Base-by-base conservation (phyloP, 2,888 invertebrate species). In the Gnatocerus cornutus region DNA sequence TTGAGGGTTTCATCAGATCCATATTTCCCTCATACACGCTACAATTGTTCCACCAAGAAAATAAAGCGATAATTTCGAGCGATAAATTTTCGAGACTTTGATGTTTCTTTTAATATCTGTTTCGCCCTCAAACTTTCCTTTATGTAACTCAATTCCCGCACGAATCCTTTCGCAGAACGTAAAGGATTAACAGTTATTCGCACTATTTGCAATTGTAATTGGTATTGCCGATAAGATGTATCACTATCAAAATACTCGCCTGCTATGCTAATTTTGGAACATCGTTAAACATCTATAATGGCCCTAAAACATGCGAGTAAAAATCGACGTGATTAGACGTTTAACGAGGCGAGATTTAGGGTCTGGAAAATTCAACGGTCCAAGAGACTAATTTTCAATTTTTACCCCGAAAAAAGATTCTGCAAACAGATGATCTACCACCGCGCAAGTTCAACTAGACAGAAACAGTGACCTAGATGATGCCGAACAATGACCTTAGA, bases 171-270 rank as follows among this genome's bases (percentile, higher is more conserved):
- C 39, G 16, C 39, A 53, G 37, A 37, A 52, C 29, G 52, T 55
- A 55, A 55, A 55, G 55, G 55, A 56, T 41, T 41, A 43, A 53
- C 53, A 39, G 53, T 29, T 50, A 50, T 50, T 62, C 50, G 43
- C 29, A 41, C 39, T 53, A 63, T 63, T 63, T 63, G 63, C 63
- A 63, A 63, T 63, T 52, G 53, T 63, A 63, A 63, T 63, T 21
- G 43, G 41, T 53, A 45, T 62, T 62, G 62, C 33, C 50, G 62
- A 62, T 62, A 62, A 62, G 62, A 50, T 46, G 61, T 61, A 62
- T 62, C 48, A 48, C 50, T 37, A 62, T 39, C 62, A 37, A 27
- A 59, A 46, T 59, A 46, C 50, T 7, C 62, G 62, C 62, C 50
- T 50, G 27, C 37, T 62, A 62, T 62, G 62, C 62, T 50, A 62